phyloP scores from a whole-genome alignment of 2,113 vertebrate genomes.

The Bubo scandiacus region DNA sequence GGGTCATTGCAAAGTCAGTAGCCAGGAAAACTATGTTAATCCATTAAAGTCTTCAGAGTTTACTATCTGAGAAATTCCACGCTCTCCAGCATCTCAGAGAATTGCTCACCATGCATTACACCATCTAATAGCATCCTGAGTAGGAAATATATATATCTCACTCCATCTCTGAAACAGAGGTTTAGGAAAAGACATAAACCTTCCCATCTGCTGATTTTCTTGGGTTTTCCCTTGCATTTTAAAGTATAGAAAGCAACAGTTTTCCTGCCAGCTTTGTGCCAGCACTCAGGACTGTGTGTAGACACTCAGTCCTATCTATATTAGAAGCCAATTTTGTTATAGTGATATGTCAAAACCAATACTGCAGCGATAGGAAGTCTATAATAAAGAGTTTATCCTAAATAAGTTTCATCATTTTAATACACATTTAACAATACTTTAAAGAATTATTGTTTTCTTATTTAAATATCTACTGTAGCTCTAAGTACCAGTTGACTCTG shows the following conservation, averaged over 20 bases:
- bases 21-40: background rate
- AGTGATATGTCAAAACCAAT: background rate
- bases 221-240: background rate
- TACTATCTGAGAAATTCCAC: background rate
- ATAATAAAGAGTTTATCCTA: background rate
- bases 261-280: background rate
- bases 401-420: constrained; percentile 30
- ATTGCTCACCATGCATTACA: background rate
- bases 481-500: constrained; percentile 45
- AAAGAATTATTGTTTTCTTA: constrained; percentile 33
- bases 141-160: background rate
- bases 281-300: background rate
- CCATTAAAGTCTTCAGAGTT: constrained; percentile 11
- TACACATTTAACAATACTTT: constrained; percentile 42
- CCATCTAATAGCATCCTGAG: background rate
- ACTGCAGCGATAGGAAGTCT: background rate
- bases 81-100: background rate
- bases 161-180: background rate
- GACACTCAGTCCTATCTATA: rapidly evolving
- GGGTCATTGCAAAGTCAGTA: constrained; percentile 22
- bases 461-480: constrained; percentile 35
- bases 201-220: background rate
- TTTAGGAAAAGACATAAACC: background rate
- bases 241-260: background rate
- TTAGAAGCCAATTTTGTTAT: background rate